These are phyloP conservation scores for Sander vitreus DNA, from an alignment of 2,113 vertebrate genomes.

Conservation along the genomic window DNA sequence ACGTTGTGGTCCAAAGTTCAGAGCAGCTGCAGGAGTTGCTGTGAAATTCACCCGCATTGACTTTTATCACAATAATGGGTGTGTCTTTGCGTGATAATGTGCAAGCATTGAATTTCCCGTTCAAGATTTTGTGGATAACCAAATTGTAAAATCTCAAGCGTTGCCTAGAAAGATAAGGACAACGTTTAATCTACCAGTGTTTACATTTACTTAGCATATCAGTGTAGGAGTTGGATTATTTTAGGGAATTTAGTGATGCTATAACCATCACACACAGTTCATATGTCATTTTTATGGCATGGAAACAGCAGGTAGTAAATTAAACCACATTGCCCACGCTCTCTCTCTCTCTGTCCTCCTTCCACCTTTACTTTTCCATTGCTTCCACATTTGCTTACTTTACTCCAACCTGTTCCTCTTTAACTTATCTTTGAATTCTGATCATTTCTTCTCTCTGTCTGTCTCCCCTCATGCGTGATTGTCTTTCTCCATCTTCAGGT, in stretches of 20 bases:
- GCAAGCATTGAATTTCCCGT: background rate
- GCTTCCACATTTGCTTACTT: background rate
- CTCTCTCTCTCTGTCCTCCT: background rate
- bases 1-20: constrained; percentile 16
- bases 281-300: background rate
- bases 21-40: background rate
- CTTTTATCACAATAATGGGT: background rate
- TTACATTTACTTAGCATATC: background rate
- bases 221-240: background rate
- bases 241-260: background rate
- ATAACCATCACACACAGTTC: background rate
- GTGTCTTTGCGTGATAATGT: background rate
- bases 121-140: background rate
- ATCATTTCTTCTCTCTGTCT: background rate
- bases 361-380: too few relatives aligned
- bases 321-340: background rate
- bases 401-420: background rate
- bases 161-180: background rate
- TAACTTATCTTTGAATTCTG: background rate
- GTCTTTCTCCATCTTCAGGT: constrained; percentile 53
- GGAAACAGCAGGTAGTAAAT: background rate
- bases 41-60: background rate
- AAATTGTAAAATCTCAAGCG: background rate
- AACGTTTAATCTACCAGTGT: constrained; percentile 1
- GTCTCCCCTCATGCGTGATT: too few relatives aligned